Evolutionary conservation across 2,888 invertebrate species (phyloP).

Genomic region (Marasmarcha lunaedactyla): DNA sequence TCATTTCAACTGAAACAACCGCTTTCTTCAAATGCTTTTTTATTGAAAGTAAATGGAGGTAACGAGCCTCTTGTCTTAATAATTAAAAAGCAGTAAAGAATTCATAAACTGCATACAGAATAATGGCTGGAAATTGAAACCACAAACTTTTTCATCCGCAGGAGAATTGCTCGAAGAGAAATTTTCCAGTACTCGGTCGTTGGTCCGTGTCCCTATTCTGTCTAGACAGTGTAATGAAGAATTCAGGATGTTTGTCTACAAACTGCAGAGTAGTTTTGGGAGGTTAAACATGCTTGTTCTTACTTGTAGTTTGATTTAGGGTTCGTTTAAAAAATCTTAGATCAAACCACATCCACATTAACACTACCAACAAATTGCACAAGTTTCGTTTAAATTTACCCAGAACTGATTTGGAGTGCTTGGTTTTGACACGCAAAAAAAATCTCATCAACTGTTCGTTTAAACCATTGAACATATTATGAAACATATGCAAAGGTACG

Average conservation of each 20-base stretch:
- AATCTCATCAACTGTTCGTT: no score
- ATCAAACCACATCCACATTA: no score
- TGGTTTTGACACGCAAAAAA: no score
- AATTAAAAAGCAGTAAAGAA: constrained; percentile 33
- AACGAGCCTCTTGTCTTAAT: constrained; percentile 49
- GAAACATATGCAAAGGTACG: no score
- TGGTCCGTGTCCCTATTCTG: constrained; percentile 14
- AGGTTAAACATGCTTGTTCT: no score
- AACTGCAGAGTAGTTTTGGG: no score
- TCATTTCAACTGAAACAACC: constrained; percentile 50
- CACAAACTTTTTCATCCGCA: constrained; percentile 40
- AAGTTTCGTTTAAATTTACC: no score
- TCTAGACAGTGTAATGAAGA: neutral
- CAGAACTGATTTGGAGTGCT: no score
- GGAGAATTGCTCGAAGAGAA: constrained; percentile 29
- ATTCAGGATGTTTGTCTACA: neutral
- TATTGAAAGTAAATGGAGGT: constrained; percentile 41
- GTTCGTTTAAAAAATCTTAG: no score
- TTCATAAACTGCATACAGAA: constrained; percentile 28
- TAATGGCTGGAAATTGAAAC: constrained; percentile 43
- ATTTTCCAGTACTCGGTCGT: constrained; percentile 20
- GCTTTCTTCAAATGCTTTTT: constrained; percentile 26
- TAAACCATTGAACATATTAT: no score
- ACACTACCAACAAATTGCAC: no score
- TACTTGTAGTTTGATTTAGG: no score